phyloP scores from a whole-genome alignment of 2,888 invertebrate genomes.

The Polydrusus cervinus region DNA sequence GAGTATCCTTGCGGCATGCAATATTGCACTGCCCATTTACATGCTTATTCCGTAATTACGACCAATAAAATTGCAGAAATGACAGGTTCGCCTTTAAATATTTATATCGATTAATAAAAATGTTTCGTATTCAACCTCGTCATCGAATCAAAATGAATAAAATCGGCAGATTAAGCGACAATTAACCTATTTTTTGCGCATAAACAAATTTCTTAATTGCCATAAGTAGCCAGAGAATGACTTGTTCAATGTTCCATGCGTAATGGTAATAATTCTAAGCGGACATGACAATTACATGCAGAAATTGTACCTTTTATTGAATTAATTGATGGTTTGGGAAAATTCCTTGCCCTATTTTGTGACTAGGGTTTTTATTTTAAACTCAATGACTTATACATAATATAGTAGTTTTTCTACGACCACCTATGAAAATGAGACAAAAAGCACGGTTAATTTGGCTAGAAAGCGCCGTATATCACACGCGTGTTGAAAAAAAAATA shows the following conservation, averaged over 20 bases:
- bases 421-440: no score
- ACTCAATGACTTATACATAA: background rate
- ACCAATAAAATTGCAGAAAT: conserved; percentile 34
- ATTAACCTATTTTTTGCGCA: conserved; percentile 32
- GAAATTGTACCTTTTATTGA: conserved; percentile 15
- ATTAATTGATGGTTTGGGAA: conserved; percentile 13
- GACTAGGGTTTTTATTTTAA: background rate
- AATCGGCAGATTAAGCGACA: conserved; percentile 19
- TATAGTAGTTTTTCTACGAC: no score
- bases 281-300: conserved; percentile 28
- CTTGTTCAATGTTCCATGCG: conserved; percentile 6
- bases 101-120: conserved; percentile 29
- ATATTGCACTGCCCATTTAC: conserved; percentile 29
- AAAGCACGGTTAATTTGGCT: no score
- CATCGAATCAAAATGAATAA: conserved; percentile 20
- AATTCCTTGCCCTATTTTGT: conserved; percentile 19
- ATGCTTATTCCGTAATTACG: conserved; percentile 22
- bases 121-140: conserved; percentile 3
- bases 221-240: conserved; percentile 14
- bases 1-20: conserved; percentile 15
- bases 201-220: conserved; percentile 31
- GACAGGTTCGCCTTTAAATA: conserved; percentile 33
- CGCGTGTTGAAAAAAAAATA: no score
- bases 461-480: no score
- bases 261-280: conserved; percentile 17